A percentile compares a stretch with the other conserved stretches of the same genome.
phyloP scores from a whole-genome alignment of 2,888 invertebrate genomes.

The Endotricha flammealis region DNA sequence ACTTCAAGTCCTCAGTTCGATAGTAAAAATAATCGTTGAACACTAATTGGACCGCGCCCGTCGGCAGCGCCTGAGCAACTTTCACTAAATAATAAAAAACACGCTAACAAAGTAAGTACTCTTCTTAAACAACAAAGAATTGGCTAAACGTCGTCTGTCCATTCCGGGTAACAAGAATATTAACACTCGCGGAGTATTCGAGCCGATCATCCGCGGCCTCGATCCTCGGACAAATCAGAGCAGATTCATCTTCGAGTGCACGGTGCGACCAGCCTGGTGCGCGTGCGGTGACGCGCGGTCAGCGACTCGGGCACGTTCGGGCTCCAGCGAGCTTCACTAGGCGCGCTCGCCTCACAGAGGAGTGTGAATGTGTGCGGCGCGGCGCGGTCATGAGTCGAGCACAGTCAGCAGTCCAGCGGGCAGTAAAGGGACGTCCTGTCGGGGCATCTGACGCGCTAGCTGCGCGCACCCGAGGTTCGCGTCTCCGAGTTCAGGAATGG shows the following conservation, averaged over 20 bases:
- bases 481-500: constrained; percentile 68
- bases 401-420: constrained; percentile 66
- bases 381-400: constrained; percentile 74
- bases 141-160: constrained; percentile 62
- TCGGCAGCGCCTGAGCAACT: constrained; percentile 74
- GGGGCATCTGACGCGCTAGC: constrained; percentile 65
- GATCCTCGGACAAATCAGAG: constrained; percentile 19
- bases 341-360: constrained; percentile 57
- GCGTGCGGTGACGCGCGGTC: constrained; percentile 40
- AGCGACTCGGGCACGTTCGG: constrained; percentile 45
- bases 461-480: constrained; percentile 72
- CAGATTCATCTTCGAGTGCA: constrained; percentile 15
- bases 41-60: constrained; percentile 72
- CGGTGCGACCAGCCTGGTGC: constrained; percentile 21
- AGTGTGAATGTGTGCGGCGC: constrained; percentile 53
- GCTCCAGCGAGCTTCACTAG: constrained; percentile 44
- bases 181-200: constrained; percentile 37
- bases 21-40: constrained; percentile 62
- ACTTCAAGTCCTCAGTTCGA: constrained; percentile 51
- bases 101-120: constrained; percentile 72
- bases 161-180: constrained; percentile 45
- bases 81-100: constrained; percentile 73
- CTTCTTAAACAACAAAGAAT: constrained; percentile 66
- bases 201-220: constrained; percentile 19
- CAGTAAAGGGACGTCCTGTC: constrained; percentile 57